Evolutionary conservation across 2,113 vertebrate genomes (phyloP), one percentile per base, ranked within the genome.

Genomic region (Thamnophis sirtalis): DNA sequence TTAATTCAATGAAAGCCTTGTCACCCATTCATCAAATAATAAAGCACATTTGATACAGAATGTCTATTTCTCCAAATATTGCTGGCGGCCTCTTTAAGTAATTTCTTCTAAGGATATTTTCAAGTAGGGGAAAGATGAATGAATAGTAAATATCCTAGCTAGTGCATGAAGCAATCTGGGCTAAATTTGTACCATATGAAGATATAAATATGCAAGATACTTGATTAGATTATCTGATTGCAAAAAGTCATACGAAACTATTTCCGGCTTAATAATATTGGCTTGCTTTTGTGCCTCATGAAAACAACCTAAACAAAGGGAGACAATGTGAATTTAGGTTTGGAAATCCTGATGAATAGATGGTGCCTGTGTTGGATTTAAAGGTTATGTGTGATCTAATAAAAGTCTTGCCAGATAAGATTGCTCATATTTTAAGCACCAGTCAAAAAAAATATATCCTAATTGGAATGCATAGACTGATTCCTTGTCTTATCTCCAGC

Each of bases 11-110:
- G 85, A 58, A 88, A 94, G 91, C 84, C 90, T 94, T 0, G 0
- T 49, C 68, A 92, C 21, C 68, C 53, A 28, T 86, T 0, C 0
- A 92, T 90, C 92, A 90, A 51, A 84, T 33, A 63, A 38, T 84
- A 84, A 38, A 95, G 53, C 55, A 93, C 0, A 0, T 73, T 80
- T 95, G 58, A 92, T 93, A 89, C 56, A 86, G 38, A 84, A 90
- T 94, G 90, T 86, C 84, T 87, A 86, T 88, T 60, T 63, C 60
- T 96, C 87, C 17, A 43, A 90, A 90, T 90, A 92, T 54, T 48
- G 84, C 38, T 51, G 11, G 21, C 53, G 24, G 68, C 50, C 51
- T 33, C 43, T 93, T 92, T 85, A 43, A 0, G 10, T 91, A 87
- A 86, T 0, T 0, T 48, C 93, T 86, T 89, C 92, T 91, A 54